Base-by-base conservation (phyloP, 2,113 vertebrate genomes). In the Columbina picui region DNA sequence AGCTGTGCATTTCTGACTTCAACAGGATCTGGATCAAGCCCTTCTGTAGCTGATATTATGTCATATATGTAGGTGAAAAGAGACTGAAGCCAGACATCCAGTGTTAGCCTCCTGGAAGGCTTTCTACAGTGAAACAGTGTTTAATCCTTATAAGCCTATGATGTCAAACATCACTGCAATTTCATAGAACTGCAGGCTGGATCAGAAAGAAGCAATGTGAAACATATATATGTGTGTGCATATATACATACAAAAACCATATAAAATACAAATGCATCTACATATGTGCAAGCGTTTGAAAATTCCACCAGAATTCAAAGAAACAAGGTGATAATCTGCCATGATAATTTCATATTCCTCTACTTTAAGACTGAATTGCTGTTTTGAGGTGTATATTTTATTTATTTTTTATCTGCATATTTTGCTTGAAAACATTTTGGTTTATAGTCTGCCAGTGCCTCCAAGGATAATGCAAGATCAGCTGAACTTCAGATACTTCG, bases 381-480 rank as follows among this genome's bases (percentile, higher is more conserved):
- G 5, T 59, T 89, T 76, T 32, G 77, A 94, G 41, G 25, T 30
- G 16, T 73, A 71, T 80, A 32, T 91, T 88, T 81, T 57, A 85
- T 65, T 94, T 93, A 63, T 84, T 89, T 89, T 89, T 75, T 76
- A 41, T 81, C 88, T 95, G 36, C 50, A 25, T 69, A 83, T 83
- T 96, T 97, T 89, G 30, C 84, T 95, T 95, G 70, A 87, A 96
- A 96, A 53, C 78, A 77, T 92, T 97, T 93, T 89, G 32, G 73
- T 98, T 98, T 97, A 97, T 52, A 57, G 93, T 92, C 94, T 97
- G 83, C 74, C 76, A 82, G 97, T 61, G 76, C 78, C 93, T 92
- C 52, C 89, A 96, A 98, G 56, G 85, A 97, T 96, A 98, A 91
- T 93, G 97, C 97, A 98, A 96, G 93, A 98, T 98, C 98, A 98